A percentile compares a stretch with the other conserved stretches of the same genome.
Evolutionary conservation across 1,140 invertebrate genomes (phyloP).

Genomic region (Frieseomelitta varia): DNA sequence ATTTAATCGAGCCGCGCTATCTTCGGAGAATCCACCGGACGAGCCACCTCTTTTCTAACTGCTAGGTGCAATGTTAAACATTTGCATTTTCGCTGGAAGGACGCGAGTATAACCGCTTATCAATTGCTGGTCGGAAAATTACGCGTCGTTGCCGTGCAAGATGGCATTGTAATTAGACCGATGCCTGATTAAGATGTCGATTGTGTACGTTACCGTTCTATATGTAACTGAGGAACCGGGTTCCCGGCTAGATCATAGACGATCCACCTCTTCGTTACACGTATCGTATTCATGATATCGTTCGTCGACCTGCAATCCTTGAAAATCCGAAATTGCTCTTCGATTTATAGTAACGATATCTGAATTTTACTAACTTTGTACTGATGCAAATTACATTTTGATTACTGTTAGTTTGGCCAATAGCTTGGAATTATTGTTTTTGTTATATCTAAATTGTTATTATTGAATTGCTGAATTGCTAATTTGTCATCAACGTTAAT

Average conservation of each 20-base stretch:
- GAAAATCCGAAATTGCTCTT: not conserved
- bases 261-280: not conserved
- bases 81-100: constrained; percentile 37
- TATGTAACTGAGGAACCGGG: not conserved
- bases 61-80: constrained; percentile 35
- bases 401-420: not conserved
- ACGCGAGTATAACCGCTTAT: constrained; percentile 21
- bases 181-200: constrained; percentile 54
- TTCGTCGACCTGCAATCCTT: not conserved
- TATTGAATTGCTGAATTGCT: not conserved
- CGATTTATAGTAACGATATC: not conserved
- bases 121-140: constrained; percentile 34
- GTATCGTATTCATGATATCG: not conserved
- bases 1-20: constrained; percentile 45
- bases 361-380: not conserved
- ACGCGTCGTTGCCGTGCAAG: constrained; percentile 32
- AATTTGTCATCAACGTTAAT: not conserved
- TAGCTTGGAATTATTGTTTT: not conserved
- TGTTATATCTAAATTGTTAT: not conserved
- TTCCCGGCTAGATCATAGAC: constrained; percentile 3
- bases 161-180: constrained; percentile 49
- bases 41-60: not conserved
- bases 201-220: constrained; percentile 8
- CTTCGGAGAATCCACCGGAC: constrained; percentile 13
- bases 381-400: not conserved